Base-by-base conservation (phyloP, 1,140 invertebrate species). In the Heterodera schachtii region DNA sequence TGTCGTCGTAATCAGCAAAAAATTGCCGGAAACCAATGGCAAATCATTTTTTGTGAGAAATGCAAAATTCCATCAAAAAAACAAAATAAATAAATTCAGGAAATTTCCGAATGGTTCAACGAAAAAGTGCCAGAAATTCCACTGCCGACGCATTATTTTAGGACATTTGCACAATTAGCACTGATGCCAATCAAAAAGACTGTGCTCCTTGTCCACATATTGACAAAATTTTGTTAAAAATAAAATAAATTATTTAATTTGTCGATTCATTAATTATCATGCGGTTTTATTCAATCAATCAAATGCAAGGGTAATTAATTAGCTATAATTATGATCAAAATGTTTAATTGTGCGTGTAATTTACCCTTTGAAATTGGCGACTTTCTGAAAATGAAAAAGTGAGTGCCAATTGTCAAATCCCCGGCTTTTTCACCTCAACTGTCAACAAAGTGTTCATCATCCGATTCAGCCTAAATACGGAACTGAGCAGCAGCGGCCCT, bases 11-110 rank as follows among this genome's bases (percentile, higher is more conserved):
- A 47, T 87, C 19, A 71, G 80, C 52, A 71, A 78, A 46, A 70
- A 31, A 41, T 52, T 85, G 21, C 85, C 85, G n/a, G 84, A 85
- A 70, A 85, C 84, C 1, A 85, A 73, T 47, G 84, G 84, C 47
- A 87, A 78, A 73, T 86, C 84, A n/a, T 84, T 84, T 75, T 79
- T 73, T 47, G 83, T 81, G 46, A 85, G 83, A n/a, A 78, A 2
- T 57, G 9, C 13, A 52, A 11, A 47, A 31, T 4, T 79, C 41
- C 46, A 67, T 75, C n/a, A n/a, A 47, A 66, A 11, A 8, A 66
- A 47, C 21, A n/a, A 43, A 41, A 64, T 74, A 75, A 75, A 77
- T 31, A 64, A 47, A 43, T 77, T 77, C 31, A 77, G 75, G 64
- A 77, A 77, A 77, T 77, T 21, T 77, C 75, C 7, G 44, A 69